Evolutionary conservation across 2,797 vertebrate genomes (phyloP), one percentile per base, ranked within the genome.

Genomic region (Smutsia gigantea): DNA sequence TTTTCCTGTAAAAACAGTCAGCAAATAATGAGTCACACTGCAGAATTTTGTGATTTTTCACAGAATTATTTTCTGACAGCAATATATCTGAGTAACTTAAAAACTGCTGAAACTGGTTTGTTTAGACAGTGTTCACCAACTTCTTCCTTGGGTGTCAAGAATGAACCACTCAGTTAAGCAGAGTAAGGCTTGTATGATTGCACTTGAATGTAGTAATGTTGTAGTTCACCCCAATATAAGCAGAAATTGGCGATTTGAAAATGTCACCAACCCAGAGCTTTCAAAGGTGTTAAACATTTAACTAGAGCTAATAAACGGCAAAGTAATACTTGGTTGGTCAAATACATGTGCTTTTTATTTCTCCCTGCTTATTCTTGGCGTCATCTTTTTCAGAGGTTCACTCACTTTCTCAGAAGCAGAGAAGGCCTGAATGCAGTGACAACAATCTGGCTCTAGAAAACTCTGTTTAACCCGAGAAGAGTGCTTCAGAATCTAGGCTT

Each of bases 81-180:
- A 81, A 55, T 88, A 2, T 85, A 92, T 97, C 81, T 81, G 57
- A 88, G 71, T 57, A 94, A 86, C 59, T 93, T 90, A 53, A 95
- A 90, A 91, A 96, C 96, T 94, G 84, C 89, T 71, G 91, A 96
- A 90, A 85, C 39, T 27, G 34, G 79, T 92, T 93, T 97, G 83
- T 96, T 97, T 97, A 93, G 95, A 95, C 11, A 69, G 59, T 15
- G n/a, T 59, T 87, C 0, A 39, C 96, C 96, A 97, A 94, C 39
- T 97, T 96, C 89, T 93, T 79, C 83, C 63, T 78, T 96, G 95
- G 89, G 83, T 97, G 96, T 95, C 82, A 96, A 93, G 88, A 92
- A 71, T 4, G 23, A 87, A 66, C 69, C 93, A 82, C 84, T 95
- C 63, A 15, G n/a, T 87, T 83, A 74, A 95, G 79, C 55, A 79